Conservation (phyloP, 2,797 vertebrate species). For the Labroides dimidiatus region DNA sequence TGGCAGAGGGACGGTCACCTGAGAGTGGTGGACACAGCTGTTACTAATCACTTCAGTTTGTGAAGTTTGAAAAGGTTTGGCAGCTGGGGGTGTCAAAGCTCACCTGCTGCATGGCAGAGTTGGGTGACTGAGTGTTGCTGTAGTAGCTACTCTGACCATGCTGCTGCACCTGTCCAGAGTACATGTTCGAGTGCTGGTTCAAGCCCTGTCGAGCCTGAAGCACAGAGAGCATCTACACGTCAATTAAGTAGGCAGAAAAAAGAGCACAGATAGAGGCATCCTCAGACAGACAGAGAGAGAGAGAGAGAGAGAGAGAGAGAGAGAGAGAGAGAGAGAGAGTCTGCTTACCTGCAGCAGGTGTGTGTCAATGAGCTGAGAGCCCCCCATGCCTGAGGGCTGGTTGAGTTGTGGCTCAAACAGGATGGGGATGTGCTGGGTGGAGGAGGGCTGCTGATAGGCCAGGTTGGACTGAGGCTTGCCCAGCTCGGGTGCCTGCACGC, state of each 20-base stretch:
- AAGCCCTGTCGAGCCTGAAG: constrained; percentile 93
- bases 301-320: too few species aligned
- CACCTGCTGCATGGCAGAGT: constrained; percentile 96
- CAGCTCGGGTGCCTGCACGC: constrained; percentile 94
- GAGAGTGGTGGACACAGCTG: not conserved
- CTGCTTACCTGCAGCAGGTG: constrained; percentile 93
- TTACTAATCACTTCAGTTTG: not conserved
- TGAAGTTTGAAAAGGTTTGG: not conserved
- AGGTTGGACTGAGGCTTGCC: constrained; percentile 96
- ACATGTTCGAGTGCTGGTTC: constrained; percentile 97
- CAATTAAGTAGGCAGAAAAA: not conserved
- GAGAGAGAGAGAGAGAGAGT: too few species aligned
- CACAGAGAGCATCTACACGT: constrained; percentile 18
- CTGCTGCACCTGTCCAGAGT: constrained; percentile 96
- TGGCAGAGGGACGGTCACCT: constrained; percentile 94
- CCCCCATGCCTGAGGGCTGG: constrained; percentile 94
- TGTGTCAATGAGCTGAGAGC: constrained; percentile 97
- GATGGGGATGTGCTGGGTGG: constrained; percentile 95
- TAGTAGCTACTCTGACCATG: constrained; percentile 97
- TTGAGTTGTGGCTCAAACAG: constrained; percentile 96
- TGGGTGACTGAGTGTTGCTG: constrained; percentile 95
- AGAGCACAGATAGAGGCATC: not conserved
- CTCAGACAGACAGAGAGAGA: too few species aligned
- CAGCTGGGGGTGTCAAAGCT: constrained; percentile 20
- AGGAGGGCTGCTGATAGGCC: constrained; percentile 96